Percentiles rank a stretch among this genome's conserved stretches.
phyloP scores from a whole-genome alignment of 2,797 vertebrate genomes.

The Tamandua tetradactyla region DNA sequence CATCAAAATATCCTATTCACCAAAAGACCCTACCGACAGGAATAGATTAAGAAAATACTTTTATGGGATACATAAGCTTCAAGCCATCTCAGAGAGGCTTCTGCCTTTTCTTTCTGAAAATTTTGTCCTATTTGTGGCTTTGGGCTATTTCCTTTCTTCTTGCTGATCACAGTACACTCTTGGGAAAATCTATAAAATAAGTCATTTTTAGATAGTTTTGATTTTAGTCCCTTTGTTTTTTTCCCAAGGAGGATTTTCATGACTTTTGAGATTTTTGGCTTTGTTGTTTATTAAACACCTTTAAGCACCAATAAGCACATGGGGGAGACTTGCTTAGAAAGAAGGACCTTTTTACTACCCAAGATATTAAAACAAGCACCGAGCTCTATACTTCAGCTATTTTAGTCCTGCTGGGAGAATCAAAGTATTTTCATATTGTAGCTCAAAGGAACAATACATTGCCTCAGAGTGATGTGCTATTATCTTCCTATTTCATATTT shows the following conservation, averaged over 20 bases:
- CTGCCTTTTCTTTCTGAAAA: not conserved
- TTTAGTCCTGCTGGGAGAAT: not conserved
- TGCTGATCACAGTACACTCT: not conserved
- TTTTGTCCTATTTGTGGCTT: not conserved
- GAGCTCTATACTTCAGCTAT: not conserved
- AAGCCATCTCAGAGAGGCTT: not conserved
- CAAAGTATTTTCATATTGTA: not conserved
- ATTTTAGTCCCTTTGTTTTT: not conserved
- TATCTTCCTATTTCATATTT: not conserved
- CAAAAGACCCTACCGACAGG: too few relatives aligned
- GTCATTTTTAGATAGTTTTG: not conserved
- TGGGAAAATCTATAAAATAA: not conserved
- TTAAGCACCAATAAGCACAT: not conserved
- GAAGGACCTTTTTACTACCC: not conserved
- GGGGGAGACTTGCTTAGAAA: not conserved
- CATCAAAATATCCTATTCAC: too few relatives aligned
- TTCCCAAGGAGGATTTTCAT: not conserved
- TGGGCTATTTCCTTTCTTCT: not conserved
- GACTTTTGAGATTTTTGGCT: not conserved
- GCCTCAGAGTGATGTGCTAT: not conserved
- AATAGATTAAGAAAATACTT: too few relatives aligned
- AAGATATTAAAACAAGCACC: not conserved
- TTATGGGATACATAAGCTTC: too few relatives aligned
- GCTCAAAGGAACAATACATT: not conserved
- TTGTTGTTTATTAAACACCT: not conserved